phyloP scores from a whole-genome alignment of 2,888 invertebrate genomes.

The Adineta ricciae region DNA sequence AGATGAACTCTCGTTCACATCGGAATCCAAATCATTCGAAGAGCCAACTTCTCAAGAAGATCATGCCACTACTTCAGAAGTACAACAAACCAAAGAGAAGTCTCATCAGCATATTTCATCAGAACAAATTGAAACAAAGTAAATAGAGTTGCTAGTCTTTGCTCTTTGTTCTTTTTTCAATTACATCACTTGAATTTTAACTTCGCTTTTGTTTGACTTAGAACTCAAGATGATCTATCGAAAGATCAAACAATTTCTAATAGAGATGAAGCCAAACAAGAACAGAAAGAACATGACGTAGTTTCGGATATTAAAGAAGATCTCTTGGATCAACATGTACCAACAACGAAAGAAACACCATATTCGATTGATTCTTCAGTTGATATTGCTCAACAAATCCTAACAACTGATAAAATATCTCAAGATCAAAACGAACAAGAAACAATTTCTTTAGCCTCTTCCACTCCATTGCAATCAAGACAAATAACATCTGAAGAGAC shows the following conservation, averaged over 20 bases:
- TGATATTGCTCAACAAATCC: neutral
- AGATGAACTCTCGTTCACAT: neutral
- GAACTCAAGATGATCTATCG: neutral
- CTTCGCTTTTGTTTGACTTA: neutral
- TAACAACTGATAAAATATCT: neutral
- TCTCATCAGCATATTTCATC: neutral
- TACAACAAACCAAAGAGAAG: neutral
- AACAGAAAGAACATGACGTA: neutral
- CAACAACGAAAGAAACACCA: neutral
- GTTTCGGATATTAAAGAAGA: neutral
- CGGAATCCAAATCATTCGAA: neutral
- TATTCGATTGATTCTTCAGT: neutral
- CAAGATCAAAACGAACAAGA: neutral
- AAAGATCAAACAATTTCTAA: neutral
- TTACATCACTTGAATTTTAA: no score
- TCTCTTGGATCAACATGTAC: no score
- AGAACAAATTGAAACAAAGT: neutral
- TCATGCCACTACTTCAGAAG: neutral
- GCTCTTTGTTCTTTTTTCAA: no score
- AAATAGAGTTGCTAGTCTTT: neutral
- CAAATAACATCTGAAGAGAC: neutral
- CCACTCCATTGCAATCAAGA: neutral
- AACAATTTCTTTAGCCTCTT: neutral
- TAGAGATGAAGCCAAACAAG: neutral
- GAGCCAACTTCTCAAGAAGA: neutral